Base-by-base conservation (phyloP, 2,113 vertebrate species). In the Entomyzon cyanotis region DNA sequence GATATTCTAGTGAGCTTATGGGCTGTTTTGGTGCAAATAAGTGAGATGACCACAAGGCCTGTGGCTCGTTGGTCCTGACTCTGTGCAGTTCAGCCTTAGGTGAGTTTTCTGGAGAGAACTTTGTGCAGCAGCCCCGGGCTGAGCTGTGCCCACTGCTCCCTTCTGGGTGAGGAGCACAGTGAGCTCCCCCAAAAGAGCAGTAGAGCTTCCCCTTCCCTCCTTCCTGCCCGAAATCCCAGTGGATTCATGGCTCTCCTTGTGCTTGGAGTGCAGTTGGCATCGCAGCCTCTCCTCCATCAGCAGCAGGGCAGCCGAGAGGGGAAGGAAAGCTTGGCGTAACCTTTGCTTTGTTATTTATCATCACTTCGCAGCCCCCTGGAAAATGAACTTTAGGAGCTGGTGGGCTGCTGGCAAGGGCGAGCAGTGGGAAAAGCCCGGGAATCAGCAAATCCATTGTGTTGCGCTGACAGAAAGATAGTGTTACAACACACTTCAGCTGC, bases 401-500 rank as follows among this genome's bases (percentile, higher is more conserved):
- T 9, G 87, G 71, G 91, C 81, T 4, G 59, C 60, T 44, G 94
- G 96, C 23, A 35, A 94, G 2, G 41, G 95, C 35, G 91, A 93
- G 13, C 71, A 18, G 69, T 28, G 95, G 94, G 94, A 95, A 60
- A 96, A 93, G 90, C 15, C 67, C 58, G 14, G 95, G 95, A 87
- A 16, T 96, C 96, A 97, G 89, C 58, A 89, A 93, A 97, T 97
- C 96, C 97, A 98, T 97, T 98, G 98, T 98, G 93, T 67, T 90
- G 89, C 58, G 95, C 98, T 98, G 98, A 98, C 98, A 98, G 97
- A 95, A 83, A 93, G 95, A 97, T 90, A 93, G 89, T 68, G 97
- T 97, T 97, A 96, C 97, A 97, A 95, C 98, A 98, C 98, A 96
- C 98, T 97, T 97, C 15, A 96, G 97, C 98, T 98, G 98, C 98